Base-by-base conservation (phyloP, 2,888 invertebrate genomes). In the Druceiella hillmani region DNA sequence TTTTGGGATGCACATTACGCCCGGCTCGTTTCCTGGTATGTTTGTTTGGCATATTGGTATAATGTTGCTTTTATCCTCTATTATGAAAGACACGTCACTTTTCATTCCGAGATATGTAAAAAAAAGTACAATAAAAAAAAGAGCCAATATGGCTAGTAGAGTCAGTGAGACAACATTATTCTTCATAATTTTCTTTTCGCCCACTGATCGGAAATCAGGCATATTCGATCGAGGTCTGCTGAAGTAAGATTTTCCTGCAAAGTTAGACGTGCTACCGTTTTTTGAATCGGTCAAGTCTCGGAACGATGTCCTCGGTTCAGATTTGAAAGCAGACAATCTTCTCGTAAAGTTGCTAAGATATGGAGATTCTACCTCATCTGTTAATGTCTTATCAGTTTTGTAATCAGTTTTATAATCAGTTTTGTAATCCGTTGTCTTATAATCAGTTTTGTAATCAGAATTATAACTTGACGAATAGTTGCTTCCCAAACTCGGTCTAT, bases 291-390 rank as follows among this genome's bases (percentile, higher is more conserved):
- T 69, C 66, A 2, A 62, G 32, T 49, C 63, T 3, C 59, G 43
- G 3, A 55, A 45, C 2, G 59, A 42, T 52, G 61, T 66, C 3
- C 59, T 50, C 3, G 58, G 56, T n/a, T 69, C 69, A 1, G 69
- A 51, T 44, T 70, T 68, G 3, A 70, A 51, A 4, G 69, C 43
- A 9, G 78, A 74, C 41, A 83, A 57, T 41, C 81, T 72, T 40
- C 76, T 68, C 1, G 83, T 82, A 50, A 83, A 84, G 53, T 79
- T 83, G 52, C 81, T 83, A 52, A 83, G 63, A 58, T 79, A 83
- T 35, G 83, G 82, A 49, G 81, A 79, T 54, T 82, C 79, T 43
- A 74, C 72, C 55, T 75, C 71, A 49, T 72, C 68, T 20, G 62
- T 62, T 13, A 64, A 58, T 2, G 64, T 64, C 41, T 62, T 65